Conservation (phyloP, 2,113 vertebrate genomes). For the Isichthys henryi region DNA sequence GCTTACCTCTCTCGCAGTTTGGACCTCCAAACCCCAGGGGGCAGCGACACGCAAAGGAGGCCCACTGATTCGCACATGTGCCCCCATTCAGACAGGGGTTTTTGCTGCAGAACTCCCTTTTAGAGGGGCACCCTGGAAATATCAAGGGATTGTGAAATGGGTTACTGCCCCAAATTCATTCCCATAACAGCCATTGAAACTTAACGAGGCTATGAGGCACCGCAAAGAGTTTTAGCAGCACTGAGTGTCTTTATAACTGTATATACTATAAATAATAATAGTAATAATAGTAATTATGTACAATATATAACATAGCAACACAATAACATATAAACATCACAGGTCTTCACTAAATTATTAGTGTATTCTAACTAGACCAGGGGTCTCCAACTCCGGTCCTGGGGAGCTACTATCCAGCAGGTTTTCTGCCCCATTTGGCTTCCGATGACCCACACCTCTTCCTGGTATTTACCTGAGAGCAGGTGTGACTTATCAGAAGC, state of each 20-base stretch:
- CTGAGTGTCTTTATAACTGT: not conserved
- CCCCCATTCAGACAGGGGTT: constrained; percentile 77
- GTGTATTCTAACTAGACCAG: not conserved
- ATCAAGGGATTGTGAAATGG: not conserved
- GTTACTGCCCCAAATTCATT: constrained; percentile 21
- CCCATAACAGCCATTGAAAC: not conserved
- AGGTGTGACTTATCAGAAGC: too few relatives aligned
- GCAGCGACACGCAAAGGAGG: constrained; percentile 78
- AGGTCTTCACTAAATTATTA: not conserved
- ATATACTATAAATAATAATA: not conserved
- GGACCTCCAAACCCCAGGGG: constrained; percentile 78
- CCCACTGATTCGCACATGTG: constrained; percentile 84
- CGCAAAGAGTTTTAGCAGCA: not conserved
- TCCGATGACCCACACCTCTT: too few relatives aligned
- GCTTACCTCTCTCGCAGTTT: constrained; percentile 78
- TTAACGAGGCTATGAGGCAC: not conserved
- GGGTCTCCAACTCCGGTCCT: too few relatives aligned
- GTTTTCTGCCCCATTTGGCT: too few relatives aligned
- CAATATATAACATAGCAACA: not conserved
- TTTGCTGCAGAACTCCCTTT: constrained; percentile 77
- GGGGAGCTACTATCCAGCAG: too few relatives aligned
- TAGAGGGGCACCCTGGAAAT: constrained; percentile 74
- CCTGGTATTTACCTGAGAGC: too few relatives aligned
- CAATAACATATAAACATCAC: not conserved
- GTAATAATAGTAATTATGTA: not conserved